Evolutionary conservation across 2,113 vertebrate genomes (phyloP).

Genomic region (Bothrops jararaca): DNA sequence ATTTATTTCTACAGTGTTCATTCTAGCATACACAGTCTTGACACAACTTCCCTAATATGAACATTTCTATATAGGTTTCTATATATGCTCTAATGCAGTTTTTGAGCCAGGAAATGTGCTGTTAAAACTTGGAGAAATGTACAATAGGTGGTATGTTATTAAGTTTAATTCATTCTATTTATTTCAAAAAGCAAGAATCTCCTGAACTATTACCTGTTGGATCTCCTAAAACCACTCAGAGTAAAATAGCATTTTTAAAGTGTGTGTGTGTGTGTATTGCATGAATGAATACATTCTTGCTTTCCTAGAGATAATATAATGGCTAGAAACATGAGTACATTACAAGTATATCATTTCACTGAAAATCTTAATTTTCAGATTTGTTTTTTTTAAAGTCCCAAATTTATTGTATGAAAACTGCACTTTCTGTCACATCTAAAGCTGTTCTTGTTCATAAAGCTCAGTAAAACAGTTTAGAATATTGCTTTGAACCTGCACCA

Average conservation of each 20-base stretch:
- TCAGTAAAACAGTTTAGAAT: conserved; percentile 49
- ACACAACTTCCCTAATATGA: not conserved
- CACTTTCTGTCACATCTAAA: not conserved
- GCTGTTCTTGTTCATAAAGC: not conserved
- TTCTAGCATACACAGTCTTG: not conserved
- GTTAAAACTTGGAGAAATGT: not conserved
- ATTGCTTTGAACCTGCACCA: conserved; percentile 56
- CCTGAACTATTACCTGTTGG: not conserved
- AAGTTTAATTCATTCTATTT: not conserved
- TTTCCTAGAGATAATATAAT: not conserved
- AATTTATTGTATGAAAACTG: not conserved
- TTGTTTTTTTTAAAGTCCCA: not conserved
- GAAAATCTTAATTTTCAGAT: not conserved
- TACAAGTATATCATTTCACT: not conserved
- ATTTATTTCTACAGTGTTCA: not conserved
- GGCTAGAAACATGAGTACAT: not conserved
- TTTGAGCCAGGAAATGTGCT: not conserved
- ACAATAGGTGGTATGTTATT: not conserved
- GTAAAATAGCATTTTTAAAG: not conserved
- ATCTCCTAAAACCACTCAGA: not conserved
- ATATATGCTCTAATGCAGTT: not conserved
- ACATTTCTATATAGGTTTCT: not conserved
- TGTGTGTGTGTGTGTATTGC: not conserved
- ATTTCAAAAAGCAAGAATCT: not conserved
- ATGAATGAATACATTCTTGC: not conserved